phyloP scores from a whole-genome alignment of 1,140 invertebrate genomes.

The Sitobion miscanthi region DNA sequence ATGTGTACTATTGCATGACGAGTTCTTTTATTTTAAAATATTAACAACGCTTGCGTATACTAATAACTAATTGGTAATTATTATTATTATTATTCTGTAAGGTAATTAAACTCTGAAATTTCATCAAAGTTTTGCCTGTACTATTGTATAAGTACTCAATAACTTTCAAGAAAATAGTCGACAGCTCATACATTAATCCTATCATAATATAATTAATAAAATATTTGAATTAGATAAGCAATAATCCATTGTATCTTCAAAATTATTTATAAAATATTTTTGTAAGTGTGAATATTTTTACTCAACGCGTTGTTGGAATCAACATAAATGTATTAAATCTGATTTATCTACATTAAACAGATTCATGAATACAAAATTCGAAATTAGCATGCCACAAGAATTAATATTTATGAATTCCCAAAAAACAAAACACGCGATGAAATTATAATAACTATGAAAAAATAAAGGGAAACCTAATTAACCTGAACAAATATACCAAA shows the following conservation, averaged over 20 bases:
- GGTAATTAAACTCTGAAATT: neutral
- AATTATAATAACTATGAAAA: constrained; percentile 3
- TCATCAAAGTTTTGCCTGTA: neutral
- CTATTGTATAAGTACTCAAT: neutral
- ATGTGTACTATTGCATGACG: too few relatives aligned
- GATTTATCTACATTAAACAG: constrained; percentile 8
- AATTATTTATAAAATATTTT: neutral
- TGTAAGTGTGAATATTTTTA: neutral
- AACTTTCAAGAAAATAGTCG: neutral
- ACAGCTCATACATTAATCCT: neutral
- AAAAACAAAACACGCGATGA: neutral
- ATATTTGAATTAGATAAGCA: neutral
- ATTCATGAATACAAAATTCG: neutral
- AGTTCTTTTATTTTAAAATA: too few relatives aligned
- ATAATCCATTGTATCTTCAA: neutral
- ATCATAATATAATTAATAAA: neutral
- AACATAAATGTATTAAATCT: constrained; percentile 56
- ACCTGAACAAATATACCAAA: neutral
- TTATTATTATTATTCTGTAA: neutral
- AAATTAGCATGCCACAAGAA: neutral
- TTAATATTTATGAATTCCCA: neutral
- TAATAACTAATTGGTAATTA: neutral
- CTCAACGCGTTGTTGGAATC: neutral
- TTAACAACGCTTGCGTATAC: too few relatives aligned
- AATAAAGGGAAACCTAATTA: constrained; percentile 1